Evolutionary conservation across 2,888 invertebrate species (phyloP).

Genomic region (Oithona nana): DNA sequence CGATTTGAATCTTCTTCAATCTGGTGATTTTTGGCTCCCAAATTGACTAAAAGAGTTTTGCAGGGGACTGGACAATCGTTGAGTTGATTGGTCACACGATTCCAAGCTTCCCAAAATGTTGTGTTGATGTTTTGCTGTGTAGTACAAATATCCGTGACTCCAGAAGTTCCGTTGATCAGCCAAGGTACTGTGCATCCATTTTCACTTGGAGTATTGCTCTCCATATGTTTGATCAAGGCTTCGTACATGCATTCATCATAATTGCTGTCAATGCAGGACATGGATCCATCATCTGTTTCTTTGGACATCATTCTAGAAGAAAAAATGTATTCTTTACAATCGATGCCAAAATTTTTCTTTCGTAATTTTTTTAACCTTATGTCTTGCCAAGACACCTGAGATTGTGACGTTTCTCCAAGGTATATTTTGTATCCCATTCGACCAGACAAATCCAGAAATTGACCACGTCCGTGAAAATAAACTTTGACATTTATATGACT

Average conservation of each 20-base stretch:
- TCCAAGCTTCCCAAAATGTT: slow-evolving; percentile 12
- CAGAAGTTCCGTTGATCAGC: neutral
- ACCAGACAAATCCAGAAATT: slow-evolving; percentile 11
- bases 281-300: no score
- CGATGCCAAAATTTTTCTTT: no score
- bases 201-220: neutral
- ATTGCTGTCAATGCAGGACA: no score
- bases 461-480: slow-evolving; percentile 5
- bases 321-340: no score
- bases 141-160: neutral
- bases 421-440: slow-evolving; percentile 11
- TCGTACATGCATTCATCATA: slow-evolving; percentile 13
- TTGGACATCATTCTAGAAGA: no score
- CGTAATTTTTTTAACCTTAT: no score
- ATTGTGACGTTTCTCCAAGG: neutral
- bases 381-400: neutral
- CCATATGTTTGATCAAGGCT: neutral
- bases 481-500: neutral
- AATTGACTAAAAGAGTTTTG: neutral
- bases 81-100: slow-evolving; percentile 12
- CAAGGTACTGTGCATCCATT: slow-evolving; percentile 5
- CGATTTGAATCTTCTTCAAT: neutral
- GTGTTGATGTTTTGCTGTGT: slow-evolving; percentile 1
- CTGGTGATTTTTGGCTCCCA: slow-evolving; percentile 3
- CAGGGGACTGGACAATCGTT: slow-evolving; percentile 9